Base-by-base conservation (phyloP, 2,888 invertebrate genomes). In the Mystacides longicornis region DNA sequence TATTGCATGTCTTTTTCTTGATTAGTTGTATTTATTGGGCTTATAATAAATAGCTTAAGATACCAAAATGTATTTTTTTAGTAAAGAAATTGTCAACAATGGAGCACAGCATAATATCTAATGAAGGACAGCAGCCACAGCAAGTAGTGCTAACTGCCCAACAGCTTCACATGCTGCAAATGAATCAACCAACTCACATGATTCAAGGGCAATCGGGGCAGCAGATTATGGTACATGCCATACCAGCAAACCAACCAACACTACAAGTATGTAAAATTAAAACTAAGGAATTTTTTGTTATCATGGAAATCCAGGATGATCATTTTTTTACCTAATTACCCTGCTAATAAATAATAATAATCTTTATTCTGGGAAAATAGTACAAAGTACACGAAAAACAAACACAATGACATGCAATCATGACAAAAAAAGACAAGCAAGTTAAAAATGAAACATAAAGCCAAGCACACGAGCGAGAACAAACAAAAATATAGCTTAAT, bases 201-300 rank as follows among this genome's bases (percentile, higher is more conserved):
- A 78, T 85, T 55, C 83, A 83, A 64, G 81, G 82, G 0, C 79
- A 82, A 1, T 82, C 81, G 55, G 84, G 85, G 0, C 85, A 86
- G 67, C 86, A 86, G 66, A 84, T 87, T 42, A 81, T 87, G 66
- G 81, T 87, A 0, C 86, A 86, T 64, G 71, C 84, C 0, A 79
- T 86, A 62, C 82, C 84, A 0, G 77, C 82, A 18, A 72, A 74
- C 33, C 74, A 74, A 1, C 81, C 78, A 56, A 66, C 81, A 11
- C 80, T 87, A 63, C 84, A 84, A 74, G 80, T 83, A 31, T 22
- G 18, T 27, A 21, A 22, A 3, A 11, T 5, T 27, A 11, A 27
- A 27, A 11, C 11, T 27, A 11, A 27, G 27, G 27, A 27, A 27
- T 7, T 27, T 27, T 27, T 27, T 27, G 11, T 27, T 27, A n/a